Conservation (phyloP, 92 coral and sea anemone species). For the Epizoanthus fatuus region DNA sequence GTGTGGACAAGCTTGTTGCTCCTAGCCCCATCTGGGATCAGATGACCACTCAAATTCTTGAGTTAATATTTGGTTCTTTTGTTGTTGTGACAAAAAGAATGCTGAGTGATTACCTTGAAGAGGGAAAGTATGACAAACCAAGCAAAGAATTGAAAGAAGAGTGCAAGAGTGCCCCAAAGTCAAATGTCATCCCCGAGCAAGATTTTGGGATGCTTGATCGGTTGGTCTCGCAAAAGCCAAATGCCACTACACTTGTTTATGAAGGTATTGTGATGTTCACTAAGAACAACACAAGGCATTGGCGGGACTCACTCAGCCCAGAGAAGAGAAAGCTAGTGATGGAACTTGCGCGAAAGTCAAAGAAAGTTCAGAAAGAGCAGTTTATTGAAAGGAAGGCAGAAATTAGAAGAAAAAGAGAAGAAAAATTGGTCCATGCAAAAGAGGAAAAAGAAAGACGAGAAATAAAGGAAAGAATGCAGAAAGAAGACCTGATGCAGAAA, state of each 20-base stretch:
- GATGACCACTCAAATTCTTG: constrained; percentile 36
- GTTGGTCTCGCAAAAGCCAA: constrained; percentile 16
- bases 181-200: constrained; percentile 11
- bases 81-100: constrained; percentile 34
- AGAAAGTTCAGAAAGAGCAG: neutral
- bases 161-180: constrained; percentile 34
- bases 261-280: constrained; percentile 36
- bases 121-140: constrained; percentile 43
- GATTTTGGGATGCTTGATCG: neutral
- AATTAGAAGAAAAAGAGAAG: constrained; percentile 23
- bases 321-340: neutral
- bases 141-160: neutral
- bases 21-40: neutral
- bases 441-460: constrained; percentile 22
- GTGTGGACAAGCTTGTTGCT: constrained; percentile 1
- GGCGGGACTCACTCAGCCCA: constrained; percentile 5
- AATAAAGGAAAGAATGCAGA: constrained; percentile 7
- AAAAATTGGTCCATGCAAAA: constrained; percentile 19
- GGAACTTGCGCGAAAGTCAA: neutral
- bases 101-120: constrained; percentile 34
- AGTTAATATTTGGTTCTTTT: constrained; percentile 39
- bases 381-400: neutral
- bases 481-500: constrained; percentile 22
- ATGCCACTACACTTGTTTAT: constrained; percentile 26
- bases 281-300: constrained; percentile 36